Conservation (phyloP, 1,140 invertebrate species). For the Drosophila sp. region DNA sequence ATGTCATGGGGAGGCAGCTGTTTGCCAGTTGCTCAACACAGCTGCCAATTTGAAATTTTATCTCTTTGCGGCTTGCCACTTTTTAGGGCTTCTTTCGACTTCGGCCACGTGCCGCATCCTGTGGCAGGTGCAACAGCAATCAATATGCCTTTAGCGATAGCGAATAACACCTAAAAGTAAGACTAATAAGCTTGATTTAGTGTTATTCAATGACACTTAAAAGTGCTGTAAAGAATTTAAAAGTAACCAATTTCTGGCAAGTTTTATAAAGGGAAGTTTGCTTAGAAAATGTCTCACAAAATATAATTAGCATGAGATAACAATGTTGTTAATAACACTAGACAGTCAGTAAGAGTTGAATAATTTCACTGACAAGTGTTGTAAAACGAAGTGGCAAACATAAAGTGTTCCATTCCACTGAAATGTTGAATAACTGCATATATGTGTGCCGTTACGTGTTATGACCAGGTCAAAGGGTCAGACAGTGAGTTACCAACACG, state of each 20-base stretch:
- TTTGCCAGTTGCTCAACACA: conserved; percentile 31
- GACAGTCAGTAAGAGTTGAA: too few species aligned
- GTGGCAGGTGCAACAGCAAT: conserved; percentile 50
- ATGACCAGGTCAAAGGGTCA: conserved; percentile 9
- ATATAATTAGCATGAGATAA: not conserved
- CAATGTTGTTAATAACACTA: not conserved
- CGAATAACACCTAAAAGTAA: too few species aligned
- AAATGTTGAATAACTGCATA: conserved; percentile 3
- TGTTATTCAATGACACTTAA: too few species aligned
- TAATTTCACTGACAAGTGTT: too few species aligned
- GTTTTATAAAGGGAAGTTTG: not conserved
- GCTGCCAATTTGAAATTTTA: conserved; percentile 73
- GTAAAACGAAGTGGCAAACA: not conserved
- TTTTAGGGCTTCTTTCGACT: conserved; percentile 8
- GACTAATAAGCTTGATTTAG: too few species aligned
- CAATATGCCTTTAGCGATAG: conserved; percentile 11
- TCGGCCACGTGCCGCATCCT: conserved; percentile 58
- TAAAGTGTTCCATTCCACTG: not conserved
- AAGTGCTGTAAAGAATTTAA: too few species aligned
- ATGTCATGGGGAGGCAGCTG: conserved; percentile 45
- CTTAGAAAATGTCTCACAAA: not conserved
- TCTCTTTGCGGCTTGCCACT: conserved; percentile 59
- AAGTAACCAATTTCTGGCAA: too few species aligned
- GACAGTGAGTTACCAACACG: not conserved
- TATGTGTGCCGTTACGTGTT: conserved; percentile 13